Evolutionary conservation across 37 sponge, comb jelly and placozoan genomes (phyloP).

Genomic region (Agelas oroides): DNA sequence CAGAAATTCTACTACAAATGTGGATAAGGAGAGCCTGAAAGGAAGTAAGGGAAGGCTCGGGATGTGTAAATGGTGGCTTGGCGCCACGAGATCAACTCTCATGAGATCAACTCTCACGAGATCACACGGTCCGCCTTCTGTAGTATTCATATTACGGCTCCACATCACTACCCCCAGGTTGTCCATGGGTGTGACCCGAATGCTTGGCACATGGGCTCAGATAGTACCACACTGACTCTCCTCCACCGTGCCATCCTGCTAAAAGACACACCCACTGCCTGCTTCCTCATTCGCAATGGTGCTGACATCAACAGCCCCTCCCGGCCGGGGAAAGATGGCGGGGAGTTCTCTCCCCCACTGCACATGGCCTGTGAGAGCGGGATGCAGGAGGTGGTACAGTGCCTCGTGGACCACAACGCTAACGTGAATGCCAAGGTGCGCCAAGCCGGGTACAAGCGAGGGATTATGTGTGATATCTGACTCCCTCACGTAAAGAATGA

Average conservation of each 20-base stretch:
- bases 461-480: no score
- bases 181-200: constrained; percentile 93
- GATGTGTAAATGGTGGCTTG: no score
- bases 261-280: constrained; percentile 70
- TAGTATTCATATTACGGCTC: no score
- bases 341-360: constrained; percentile 71
- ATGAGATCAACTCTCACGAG: no score
- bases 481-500: no score
- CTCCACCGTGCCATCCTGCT: constrained; percentile 92
- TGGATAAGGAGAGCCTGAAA: no score
- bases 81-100: no score
- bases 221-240: constrained; percentile 66
- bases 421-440: constrained; percentile 86
- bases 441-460: not conserved
- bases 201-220: constrained; percentile 70
- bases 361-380: constrained; percentile 88
- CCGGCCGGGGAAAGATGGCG: constrained; percentile 19
- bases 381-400: constrained; percentile 83
- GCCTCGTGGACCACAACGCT: constrained; percentile 81
- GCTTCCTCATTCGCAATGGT: constrained; percentile 86
- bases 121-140: no score
- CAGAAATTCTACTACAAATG: no score
- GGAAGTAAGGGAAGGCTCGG: no score
- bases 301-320: constrained; percentile 79
- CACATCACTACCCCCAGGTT: constrained; percentile 42